Evolutionary conservation across 2,797 vertebrate species (phyloP).

Genomic region (Sebastes vulpes): DNA sequence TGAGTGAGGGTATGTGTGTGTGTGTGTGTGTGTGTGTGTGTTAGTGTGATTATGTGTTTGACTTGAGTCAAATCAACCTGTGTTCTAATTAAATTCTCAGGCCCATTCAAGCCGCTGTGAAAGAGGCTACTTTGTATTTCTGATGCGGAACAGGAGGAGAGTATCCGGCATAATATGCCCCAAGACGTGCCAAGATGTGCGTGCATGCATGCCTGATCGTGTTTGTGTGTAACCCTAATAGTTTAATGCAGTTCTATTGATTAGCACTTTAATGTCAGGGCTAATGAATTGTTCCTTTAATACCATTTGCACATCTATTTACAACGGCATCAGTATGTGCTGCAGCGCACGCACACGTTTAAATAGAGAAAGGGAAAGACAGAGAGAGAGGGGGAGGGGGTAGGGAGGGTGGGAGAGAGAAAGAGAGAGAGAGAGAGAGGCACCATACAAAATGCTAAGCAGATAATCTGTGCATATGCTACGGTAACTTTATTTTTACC

Average conservation of each 20-base stretch:
- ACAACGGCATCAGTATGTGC: conserved; percentile 71
- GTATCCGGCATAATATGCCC: conserved; percentile 62
- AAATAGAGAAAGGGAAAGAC: conserved; percentile 12
- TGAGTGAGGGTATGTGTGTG: not conserved
- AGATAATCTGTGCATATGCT: conserved; percentile 10
- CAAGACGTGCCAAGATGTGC: conserved; percentile 52
- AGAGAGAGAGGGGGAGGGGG: not conserved
- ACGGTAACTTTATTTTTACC: conserved; percentile 2
- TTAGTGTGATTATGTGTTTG: conserved; percentile 62
- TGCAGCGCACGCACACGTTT: conserved; percentile 26
- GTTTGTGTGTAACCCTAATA: conserved; percentile 78
- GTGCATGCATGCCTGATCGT: conserved; percentile 29
- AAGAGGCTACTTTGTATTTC: conserved; percentile 78
- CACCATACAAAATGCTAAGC: conserved; percentile 16
- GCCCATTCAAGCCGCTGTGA: conserved; percentile 69
- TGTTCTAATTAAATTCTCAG: conserved; percentile 82
- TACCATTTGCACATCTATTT: conserved; percentile 84
- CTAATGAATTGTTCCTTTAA: conserved; percentile 89
- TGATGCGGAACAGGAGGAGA: conserved; percentile 61
- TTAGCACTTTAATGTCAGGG: conserved; percentile 85
- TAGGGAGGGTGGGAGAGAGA: not conserved
- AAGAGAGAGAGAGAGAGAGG: not conserved
- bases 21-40: not conserved
- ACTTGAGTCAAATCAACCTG: conserved; percentile 77
- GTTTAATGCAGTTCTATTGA: conserved; percentile 89